Percentiles rank a stretch among this genome's conserved stretches.
phyloP scores from a whole-genome alignment of 2,888 invertebrate genomes.

The Liposcelis brunnea region DNA sequence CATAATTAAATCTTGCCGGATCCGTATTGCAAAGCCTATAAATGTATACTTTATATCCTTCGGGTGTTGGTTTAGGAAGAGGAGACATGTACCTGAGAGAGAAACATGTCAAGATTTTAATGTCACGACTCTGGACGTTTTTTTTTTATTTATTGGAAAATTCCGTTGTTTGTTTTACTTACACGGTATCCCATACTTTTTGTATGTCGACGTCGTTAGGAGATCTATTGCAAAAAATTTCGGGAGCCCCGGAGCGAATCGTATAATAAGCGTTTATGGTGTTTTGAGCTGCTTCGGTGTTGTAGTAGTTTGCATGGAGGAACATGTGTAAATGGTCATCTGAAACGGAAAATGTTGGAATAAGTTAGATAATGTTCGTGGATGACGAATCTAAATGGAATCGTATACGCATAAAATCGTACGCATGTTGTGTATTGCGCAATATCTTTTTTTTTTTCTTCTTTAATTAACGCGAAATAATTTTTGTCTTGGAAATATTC shows the following conservation, averaged over 20 bases:
- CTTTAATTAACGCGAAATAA: too few relatives aligned
- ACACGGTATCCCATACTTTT: conserved; percentile 1
- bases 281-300: conserved; percentile 29
- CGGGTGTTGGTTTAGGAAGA: conserved; percentile 18
- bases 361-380: too few relatives aligned
- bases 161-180: not conserved
- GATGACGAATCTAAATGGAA: too few relatives aligned
- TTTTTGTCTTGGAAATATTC: too few relatives aligned
- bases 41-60: conserved; percentile 19
- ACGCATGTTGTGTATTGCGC: too few relatives aligned
- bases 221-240: conserved; percentile 38
- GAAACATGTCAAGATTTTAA: too few relatives aligned
- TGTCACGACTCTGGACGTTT: too few relatives aligned
- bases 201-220: too few relatives aligned
- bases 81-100: conserved; percentile 18
- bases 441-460: too few relatives aligned
- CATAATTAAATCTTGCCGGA: conserved; percentile 18
- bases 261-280: conserved; percentile 36
- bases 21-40: conserved; percentile 20
- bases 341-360: conserved; percentile 18
- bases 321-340: conserved; percentile 46
- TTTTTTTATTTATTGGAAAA: too few relatives aligned
- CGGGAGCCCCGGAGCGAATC: conserved; percentile 36
- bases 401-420: too few relatives aligned
- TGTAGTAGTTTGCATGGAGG: conserved; percentile 38